These are phyloP conservation scores for Catagonus wagneri DNA, from an alignment of 2,113 vertebrate species.

Conservation along the genomic window DNA sequence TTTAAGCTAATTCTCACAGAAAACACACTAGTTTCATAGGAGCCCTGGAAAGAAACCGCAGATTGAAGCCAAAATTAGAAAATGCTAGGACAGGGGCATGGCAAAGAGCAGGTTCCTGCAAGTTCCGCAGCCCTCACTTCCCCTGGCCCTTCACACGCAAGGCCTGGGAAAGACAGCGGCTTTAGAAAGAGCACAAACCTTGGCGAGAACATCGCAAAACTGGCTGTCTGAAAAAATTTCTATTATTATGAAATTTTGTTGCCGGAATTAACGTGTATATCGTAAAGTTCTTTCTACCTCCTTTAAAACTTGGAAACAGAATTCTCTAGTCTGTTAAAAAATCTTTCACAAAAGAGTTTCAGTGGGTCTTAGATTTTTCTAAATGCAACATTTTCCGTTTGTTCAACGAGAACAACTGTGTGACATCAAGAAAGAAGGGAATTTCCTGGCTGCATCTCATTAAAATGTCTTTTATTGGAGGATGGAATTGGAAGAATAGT, in stretches of 20 bases:
- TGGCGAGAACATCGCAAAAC: neutral
- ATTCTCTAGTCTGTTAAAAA: neutral
- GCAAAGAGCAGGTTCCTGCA: neutral
- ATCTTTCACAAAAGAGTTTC: constrained; percentile 29
- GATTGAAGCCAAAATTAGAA: neutral
- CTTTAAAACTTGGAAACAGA: constrained; percentile 20
- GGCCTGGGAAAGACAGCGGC: neutral
- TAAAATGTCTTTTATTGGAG: neutral
- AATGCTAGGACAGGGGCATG: rapidly evolving
- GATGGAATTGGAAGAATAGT: neutral
- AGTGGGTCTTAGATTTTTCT: constrained; percentile 20
- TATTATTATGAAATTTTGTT: neutral
- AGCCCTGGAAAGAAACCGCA: neutral
- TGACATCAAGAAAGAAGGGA: neutral
- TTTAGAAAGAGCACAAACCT: neutral
- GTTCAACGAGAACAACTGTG: neutral
- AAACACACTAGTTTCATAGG: neutral
- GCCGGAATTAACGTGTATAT: neutral
- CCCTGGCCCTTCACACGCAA: rapidly evolving
- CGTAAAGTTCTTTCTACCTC: neutral
- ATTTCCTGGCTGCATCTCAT: constrained; percentile 34
- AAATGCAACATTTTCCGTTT: constrained; percentile 22
- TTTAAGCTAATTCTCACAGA: neutral
- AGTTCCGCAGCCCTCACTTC: rapidly evolving
- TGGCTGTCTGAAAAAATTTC: neutral